Evolutionary conservation across 2,113 vertebrate genomes (phyloP).

Genomic region (Hiodon alosoides): DNA sequence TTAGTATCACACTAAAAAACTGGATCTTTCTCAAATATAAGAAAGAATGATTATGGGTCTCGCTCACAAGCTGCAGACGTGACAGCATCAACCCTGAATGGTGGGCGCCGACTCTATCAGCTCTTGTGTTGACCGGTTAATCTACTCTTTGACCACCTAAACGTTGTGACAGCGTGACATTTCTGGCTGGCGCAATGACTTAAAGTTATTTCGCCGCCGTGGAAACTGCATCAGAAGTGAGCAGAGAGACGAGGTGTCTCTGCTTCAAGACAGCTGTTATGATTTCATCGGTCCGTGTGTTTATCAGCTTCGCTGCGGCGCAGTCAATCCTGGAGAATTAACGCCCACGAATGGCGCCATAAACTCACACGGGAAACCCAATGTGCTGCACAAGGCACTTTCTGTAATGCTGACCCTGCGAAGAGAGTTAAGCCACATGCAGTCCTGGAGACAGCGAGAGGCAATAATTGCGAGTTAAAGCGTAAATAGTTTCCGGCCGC

Average conservation of each 20-base stretch:
- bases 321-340: background rate
- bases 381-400: slow-evolving; percentile 20
- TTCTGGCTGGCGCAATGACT: background rate
- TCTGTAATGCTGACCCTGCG: slow-evolving; percentile 21
- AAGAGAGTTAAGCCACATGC: slow-evolving; percentile 26
- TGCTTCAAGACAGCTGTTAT: slow-evolving; percentile 5
- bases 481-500: slow-evolving; percentile 40
- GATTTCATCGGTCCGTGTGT: background rate
- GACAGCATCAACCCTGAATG: no score
- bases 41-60: no score
- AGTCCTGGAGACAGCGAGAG: slow-evolving; percentile 29
- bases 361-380: background rate
- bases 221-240: background rate
- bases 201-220: background rate
- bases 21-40: no score
- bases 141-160: no score
- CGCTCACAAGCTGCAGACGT: no score
- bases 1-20: no score
- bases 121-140: no score
- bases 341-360: slow-evolving; percentile 12
- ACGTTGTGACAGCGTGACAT: background rate
- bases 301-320: background rate
- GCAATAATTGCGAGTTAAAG: slow-evolving; percentile 49
- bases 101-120: no score
- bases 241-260: background rate